Conservation (phyloP, 2,888 invertebrate species). For the Cabera pusaria region DNA sequence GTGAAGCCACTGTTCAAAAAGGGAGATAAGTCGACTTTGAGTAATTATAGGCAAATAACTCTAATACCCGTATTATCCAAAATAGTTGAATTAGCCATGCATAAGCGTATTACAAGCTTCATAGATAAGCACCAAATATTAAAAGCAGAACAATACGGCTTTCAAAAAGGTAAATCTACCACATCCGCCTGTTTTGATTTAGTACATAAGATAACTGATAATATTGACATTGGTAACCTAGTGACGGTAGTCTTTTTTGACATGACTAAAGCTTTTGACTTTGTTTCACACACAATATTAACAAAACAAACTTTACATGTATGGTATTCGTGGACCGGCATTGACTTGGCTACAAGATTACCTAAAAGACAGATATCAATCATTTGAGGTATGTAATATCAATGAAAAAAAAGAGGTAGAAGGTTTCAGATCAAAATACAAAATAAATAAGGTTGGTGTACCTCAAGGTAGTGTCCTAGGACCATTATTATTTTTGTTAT, state of each 20-base stretch:
- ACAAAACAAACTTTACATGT: no score
- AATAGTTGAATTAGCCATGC: neutral
- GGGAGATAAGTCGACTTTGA: neutral
- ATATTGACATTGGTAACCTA: neutral
- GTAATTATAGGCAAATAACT: neutral
- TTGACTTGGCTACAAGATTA: neutral
- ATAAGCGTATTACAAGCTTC: neutral
- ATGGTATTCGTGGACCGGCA: no score
- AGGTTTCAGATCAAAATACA: neutral
- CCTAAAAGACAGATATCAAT: neutral
- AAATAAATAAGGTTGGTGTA: no score
- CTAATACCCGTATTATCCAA: neutral
- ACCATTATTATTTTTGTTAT: no score
- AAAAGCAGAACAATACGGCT: neutral
- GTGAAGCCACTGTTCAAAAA: no score
- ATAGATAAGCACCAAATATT: neutral
- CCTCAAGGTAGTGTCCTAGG: no score
- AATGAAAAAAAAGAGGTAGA: no score
- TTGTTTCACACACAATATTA: neutral
- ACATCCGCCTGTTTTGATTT: neutral
- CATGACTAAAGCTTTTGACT: constrained; percentile 1
- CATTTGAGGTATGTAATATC: neutral
- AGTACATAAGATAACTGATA: neutral
- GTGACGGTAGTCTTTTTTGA: neutral
- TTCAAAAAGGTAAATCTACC: neutral